Base-by-base conservation (phyloP, 2,888 invertebrate species). In the Vanessa cardui region DNA sequence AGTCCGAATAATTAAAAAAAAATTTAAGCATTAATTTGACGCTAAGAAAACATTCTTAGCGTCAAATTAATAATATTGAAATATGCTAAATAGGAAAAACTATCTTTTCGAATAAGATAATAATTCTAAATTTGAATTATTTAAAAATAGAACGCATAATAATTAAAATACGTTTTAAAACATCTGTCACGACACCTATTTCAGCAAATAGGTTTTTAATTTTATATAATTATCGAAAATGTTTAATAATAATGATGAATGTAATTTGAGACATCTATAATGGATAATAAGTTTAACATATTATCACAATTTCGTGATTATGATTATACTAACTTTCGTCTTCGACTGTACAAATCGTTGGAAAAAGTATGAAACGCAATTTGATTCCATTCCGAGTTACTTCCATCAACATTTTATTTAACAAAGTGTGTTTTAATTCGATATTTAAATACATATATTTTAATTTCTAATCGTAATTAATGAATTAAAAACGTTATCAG, bases 221-320 rank as follows among this genome's bases (percentile, higher is more conserved):
- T 3, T 39, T 4, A 39, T 12, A 12, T 39, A 12, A 39, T 12
- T 39, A 39, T 12, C 12, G n/a, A 39, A 39, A 39, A 12, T 2
- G 39, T 12, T 39, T 39, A 39, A 12, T 4, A 16, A n/a, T 45
- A 46, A n/a, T n/a, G n/a, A 20, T 26, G 8, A n/a, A 56, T 46
- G 33, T 49, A 44, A 64, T 21, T 58, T 58, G 39, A 47, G 58
- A 47, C 39, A 64, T 56, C 59, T 56, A 69, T 68, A 74, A 76
- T 47, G 33, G 54, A 76, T 72, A 54, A 54, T 54, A 75, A 73
- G 75, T 76, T 68, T 78, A 81, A 71, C 64, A 76, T 84, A 84
- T 54, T 54, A 54, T 85, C 87, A 87, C 87, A 84, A 74, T 76
- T 78, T 77, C 74, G 84, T 85, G 85, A 86, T 84, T 80, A 83